Evolutionary conservation across 2,888 invertebrate genomes (phyloP).

Genomic region (Lysandra coridon): DNA sequence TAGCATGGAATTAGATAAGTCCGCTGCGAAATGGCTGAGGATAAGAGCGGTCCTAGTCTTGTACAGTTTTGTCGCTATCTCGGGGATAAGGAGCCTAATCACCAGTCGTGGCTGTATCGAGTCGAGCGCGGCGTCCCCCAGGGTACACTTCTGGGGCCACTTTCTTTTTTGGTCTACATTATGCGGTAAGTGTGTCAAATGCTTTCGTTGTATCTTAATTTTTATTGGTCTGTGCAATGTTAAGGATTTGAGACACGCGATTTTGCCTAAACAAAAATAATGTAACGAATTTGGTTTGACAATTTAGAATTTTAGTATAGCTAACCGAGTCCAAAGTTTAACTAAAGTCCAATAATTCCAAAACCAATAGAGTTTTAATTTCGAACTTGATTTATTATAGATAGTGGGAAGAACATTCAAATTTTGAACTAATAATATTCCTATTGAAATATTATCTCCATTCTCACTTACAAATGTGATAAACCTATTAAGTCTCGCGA

Average conservation of each 20-base stretch:
- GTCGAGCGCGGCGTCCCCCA: conserved; percentile 72
- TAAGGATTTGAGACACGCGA: conserved; percentile 44
- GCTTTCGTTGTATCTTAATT: conserved; percentile 72
- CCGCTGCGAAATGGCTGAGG: conserved; percentile 74
- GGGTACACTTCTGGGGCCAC: conserved; percentile 78
- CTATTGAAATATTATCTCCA: conserved; percentile 26
- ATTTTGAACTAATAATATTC: neutral
- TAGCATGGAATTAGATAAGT: conserved; percentile 75
- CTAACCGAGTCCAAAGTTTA: too few relatives aligned
- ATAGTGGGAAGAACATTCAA: neutral
- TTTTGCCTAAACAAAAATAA: neutral
- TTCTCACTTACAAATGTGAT: conserved; percentile 49
- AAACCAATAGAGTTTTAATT: neutral
- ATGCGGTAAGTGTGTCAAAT: conserved; percentile 78
- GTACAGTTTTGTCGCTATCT: conserved; percentile 80
- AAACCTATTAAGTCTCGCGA: conserved; percentile 71
- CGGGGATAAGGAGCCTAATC: conserved; percentile 80
- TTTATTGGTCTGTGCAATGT: conserved; percentile 68
- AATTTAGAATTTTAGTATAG: too few relatives aligned
- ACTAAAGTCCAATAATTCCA: too few relatives aligned
- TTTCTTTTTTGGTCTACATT: conserved; percentile 80
- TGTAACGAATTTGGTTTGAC: too few relatives aligned
- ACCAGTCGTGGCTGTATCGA: conserved; percentile 79
- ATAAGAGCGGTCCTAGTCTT: conserved; percentile 80
- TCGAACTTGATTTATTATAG: neutral